phyloP scores from a whole-genome alignment of 2,797 vertebrate genomes.

The Lophotriccus pileatus region DNA sequence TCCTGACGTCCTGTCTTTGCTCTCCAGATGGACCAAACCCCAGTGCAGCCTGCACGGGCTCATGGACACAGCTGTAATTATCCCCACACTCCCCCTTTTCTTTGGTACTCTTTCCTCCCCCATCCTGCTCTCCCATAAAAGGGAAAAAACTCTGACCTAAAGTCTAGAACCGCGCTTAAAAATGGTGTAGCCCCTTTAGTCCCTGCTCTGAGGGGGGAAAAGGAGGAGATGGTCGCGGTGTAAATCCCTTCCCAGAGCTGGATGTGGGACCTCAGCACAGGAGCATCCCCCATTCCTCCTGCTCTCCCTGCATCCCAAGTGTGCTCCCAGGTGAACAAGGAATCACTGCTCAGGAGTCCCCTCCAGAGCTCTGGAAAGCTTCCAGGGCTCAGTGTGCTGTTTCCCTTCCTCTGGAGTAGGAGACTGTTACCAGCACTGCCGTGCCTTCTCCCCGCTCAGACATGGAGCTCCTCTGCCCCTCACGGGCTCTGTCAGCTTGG shows the following conservation, averaged over 20 bases:
- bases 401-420: background rate
- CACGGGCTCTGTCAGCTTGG: background rate
- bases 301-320: background rate
- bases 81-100: background rate
- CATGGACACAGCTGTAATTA: background rate
- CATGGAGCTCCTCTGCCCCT: background rate
- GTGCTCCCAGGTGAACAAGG: background rate
- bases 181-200: background rate
- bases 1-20: background rate
- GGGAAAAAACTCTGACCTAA: background rate
- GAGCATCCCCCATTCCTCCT: background rate
- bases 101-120: background rate
- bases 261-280: background rate
- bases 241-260: background rate
- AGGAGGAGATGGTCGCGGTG: accelerated
- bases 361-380: background rate
- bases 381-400: background rate
- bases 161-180: background rate
- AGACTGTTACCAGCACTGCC: background rate
- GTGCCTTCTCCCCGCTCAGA: background rate
- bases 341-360: accelerated
- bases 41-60: background rate
- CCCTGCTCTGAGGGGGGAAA: background rate
- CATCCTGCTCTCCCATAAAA: background rate
- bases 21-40: background rate